Percentiles rank a stretch among this genome's conserved stretches.
phyloP scores from a whole-genome alignment of 2,113 vertebrate species.

The Prionailurus viverrinus region DNA sequence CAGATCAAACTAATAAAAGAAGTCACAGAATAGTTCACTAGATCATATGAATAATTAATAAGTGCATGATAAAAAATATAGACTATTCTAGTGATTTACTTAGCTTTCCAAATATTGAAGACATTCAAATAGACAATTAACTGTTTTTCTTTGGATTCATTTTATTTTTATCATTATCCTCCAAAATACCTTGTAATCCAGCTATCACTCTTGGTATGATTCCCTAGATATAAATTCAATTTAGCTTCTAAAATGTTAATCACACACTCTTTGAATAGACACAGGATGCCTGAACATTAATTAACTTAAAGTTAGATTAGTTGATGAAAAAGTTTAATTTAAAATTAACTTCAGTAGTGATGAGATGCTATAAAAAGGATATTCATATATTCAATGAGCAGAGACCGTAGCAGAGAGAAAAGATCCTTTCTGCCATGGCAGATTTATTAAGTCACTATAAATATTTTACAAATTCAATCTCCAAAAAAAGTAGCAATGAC shows the following conservation, averaged over 20 bases:
- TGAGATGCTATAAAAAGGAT: constrained; percentile 67
- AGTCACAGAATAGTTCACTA: neutral
- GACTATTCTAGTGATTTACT: constrained; percentile 4
- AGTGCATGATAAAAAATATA: neutral
- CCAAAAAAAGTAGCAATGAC: neutral
- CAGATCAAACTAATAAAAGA: neutral
- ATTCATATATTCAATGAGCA: constrained; percentile 42
- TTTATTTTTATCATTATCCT: constrained; percentile 59
- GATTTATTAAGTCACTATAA: constrained; percentile 55
- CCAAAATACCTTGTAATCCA: constrained; percentile 54
- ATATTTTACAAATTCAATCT: constrained; percentile 59
- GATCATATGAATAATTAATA: neutral
- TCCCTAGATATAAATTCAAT: constrained; percentile 60
- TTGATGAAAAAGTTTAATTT: constrained; percentile 69
- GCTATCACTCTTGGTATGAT: constrained; percentile 52
- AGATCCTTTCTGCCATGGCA: constrained; percentile 8
- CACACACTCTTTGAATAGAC: constrained; percentile 58
- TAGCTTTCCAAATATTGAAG: constrained; percentile 32
- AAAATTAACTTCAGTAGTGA: constrained; percentile 61
- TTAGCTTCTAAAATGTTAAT: constrained; percentile 71
- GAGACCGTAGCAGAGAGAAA: constrained; percentile 31
- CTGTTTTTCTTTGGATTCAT: constrained; percentile 34
- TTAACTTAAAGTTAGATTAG: constrained; percentile 73
- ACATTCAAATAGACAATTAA: neutral
- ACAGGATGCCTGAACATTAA: constrained; percentile 59